A percentile compares a stretch with the other conserved stretches of the same genome.
Evolutionary conservation across 2,113 vertebrate genomes (phyloP).

Genomic region (Heteronetta atricapilla): DNA sequence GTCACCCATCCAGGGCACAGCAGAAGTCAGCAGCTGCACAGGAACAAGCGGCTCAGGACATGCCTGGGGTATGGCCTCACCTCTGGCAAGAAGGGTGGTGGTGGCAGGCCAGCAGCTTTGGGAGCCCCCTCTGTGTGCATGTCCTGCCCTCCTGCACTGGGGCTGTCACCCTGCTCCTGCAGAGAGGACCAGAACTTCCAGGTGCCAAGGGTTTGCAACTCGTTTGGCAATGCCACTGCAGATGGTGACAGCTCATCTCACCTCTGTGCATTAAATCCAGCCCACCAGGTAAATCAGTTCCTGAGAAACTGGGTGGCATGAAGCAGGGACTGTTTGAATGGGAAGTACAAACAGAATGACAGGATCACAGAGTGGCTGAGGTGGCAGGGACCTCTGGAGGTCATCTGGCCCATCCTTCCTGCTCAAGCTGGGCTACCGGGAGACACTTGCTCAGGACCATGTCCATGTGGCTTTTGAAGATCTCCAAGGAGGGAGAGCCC

Average conservation of each 20-base stretch:
- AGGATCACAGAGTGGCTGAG: too few relatives aligned
- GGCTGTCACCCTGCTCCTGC: background rate
- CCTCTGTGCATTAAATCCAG: background rate
- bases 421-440: too few relatives aligned
- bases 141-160: background rate
- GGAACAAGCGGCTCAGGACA: background rate
- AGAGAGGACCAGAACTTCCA: background rate
- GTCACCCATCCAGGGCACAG: background rate
- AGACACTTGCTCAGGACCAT: too few relatives aligned
- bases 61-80: background rate
- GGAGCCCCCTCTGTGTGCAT: background rate
- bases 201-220: background rate
- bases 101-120: background rate
- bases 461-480: too few relatives aligned
- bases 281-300: rapidly evolving
- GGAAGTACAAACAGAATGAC: background rate
- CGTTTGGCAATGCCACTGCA: background rate
- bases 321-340: background rate
- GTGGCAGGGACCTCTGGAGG: too few relatives aligned
- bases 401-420: too few relatives aligned
- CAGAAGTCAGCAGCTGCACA: background rate
- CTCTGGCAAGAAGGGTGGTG: background rate
- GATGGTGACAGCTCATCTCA: background rate
- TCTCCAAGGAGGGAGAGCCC: too few relatives aligned
- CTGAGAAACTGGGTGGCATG: background rate